phyloP scores from a whole-genome alignment of 2,888 invertebrate species.

The Drosophila cognata region DNA sequence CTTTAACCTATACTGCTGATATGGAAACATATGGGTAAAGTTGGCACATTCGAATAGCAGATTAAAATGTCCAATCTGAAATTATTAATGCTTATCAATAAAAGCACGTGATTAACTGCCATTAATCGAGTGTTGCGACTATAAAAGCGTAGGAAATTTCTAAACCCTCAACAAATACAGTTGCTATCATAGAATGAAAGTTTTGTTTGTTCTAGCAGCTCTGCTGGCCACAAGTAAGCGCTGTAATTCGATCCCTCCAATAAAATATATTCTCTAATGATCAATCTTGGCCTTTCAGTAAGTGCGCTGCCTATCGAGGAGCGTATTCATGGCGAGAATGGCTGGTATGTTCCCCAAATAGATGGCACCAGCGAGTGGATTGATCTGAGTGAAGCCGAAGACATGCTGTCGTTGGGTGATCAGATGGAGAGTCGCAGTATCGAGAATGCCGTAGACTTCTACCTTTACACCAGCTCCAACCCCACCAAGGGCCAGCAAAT shows the following conservation, averaged over 20 bases:
- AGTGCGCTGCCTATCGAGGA: constrained; percentile 49
- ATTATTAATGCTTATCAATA: constrained; percentile 15
- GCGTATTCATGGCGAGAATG: constrained; percentile 57
- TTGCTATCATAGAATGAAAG: constrained; percentile 30
- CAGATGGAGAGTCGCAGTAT: constrained; percentile 43
- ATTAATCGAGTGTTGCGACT: background rate
- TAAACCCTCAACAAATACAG: background rate
- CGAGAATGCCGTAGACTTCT: constrained; percentile 61
- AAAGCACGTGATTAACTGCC: constrained; percentile 4
- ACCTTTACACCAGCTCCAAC: constrained; percentile 74
- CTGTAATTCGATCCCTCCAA: too few relatives aligned
- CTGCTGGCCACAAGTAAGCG: constrained; percentile 48
- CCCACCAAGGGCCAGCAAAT: constrained; percentile 58
- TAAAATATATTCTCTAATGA: background rate
- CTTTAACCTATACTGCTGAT: background rate
- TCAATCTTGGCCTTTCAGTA: constrained; percentile 7
- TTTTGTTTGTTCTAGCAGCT: constrained; percentile 32
- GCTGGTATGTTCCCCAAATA: constrained; percentile 60
- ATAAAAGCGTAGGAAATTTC: constrained; percentile 24
- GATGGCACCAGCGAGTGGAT: constrained; percentile 60
- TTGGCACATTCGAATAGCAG: background rate
- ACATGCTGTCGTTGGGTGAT: constrained; percentile 31
- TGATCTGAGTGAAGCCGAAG: constrained; percentile 44
- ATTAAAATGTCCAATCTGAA: constrained; percentile 6
- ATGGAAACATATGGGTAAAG: constrained; percentile 13